Base-by-base conservation (phyloP, 1,140 invertebrate genomes). In the Ceratosolen fusciceps region DNA sequence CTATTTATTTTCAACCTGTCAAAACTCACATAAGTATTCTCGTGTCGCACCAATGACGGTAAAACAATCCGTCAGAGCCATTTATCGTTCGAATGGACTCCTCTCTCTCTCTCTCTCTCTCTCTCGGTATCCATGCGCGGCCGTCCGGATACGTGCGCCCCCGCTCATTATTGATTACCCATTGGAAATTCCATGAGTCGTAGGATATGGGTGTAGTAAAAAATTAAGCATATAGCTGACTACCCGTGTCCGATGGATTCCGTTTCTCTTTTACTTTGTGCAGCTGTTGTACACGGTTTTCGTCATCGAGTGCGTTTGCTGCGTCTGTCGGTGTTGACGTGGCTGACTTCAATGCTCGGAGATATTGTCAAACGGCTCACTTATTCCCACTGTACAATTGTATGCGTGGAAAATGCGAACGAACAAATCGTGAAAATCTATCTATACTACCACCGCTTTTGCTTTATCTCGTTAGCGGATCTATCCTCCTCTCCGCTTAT, bases 171-270 rank as follows among this genome's bases (percentile, higher is more conserved):
- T 58, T 29, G 43, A 71, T 77, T 70, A 77, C 58, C 2, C 52
- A 58, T 26, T 70, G 12, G 14, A 37, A 68, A 77, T 77, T 77
- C 29, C n/a, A 70, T 77, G 29, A 70, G 12, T 21, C 16, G 12
- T 2, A 4, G 14, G 47, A 12, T n/a, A 29, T n/a, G 26, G 14
- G 31, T 58, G 37, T 31, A 52, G 65, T 26, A 21, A 65, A 65
- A 52, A 75, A 65, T 75, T 37, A 75, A 65, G 34, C 31, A 43
- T 2, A 37, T 12, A 19, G 5, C 1, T 21, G 19, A 39, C 16
- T 68, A 76, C 67, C 54, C n/a, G 39, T 26, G 68, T 68, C 68
- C 16, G 31, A 76, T 43, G 24, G 34, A 68, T 54, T 56, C 26
- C 31, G 10, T 60, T 60, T 12, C 24, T 47, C 54, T 62, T 0